A percentile compares a stretch with the other conserved stretches of the same genome.
These are phyloP conservation scores for Jordanella pulchra DNA, from an alignment of 2,797 vertebrate species.

Conservation along the genomic window DNA sequence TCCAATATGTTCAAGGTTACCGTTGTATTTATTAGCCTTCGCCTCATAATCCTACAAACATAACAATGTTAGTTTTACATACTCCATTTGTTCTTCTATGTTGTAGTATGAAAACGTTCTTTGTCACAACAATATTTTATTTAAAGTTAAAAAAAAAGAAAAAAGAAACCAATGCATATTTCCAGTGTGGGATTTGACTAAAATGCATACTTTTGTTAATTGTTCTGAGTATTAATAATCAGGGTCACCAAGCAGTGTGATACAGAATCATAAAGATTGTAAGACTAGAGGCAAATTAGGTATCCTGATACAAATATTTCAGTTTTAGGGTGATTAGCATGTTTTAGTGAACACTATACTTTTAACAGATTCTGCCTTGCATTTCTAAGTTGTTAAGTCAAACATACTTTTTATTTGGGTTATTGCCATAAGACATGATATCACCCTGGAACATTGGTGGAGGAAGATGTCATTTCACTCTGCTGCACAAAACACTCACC, in stretches of 20 bases:
- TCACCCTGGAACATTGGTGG: no score
- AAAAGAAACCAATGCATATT: neutral
- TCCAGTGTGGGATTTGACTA: neutral
- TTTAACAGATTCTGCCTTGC: no score
- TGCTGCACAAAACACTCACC: no score
- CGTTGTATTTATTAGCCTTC: constrained; percentile 85
- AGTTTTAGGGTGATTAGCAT: no score
- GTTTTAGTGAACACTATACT: no score
- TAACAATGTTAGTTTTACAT: neutral
- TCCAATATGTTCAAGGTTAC: constrained; percentile 79
- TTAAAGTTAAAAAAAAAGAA: no score
- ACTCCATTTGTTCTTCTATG: neutral
- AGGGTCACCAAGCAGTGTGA: no score
- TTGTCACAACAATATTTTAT: neutral
- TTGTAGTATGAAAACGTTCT: neutral
- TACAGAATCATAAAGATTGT: no score
- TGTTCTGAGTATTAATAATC: neutral
- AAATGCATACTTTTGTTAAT: neutral
- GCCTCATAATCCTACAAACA: constrained; percentile 87
- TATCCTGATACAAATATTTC: neutral
- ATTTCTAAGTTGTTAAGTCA: no score
- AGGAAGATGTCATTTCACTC: no score
- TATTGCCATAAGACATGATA: no score
- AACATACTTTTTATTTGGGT: no score
- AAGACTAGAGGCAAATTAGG: neutral